Evolutionary conservation across 2,797 vertebrate genomes (phyloP).

Genomic region (Centropyge bicolor): DNA sequence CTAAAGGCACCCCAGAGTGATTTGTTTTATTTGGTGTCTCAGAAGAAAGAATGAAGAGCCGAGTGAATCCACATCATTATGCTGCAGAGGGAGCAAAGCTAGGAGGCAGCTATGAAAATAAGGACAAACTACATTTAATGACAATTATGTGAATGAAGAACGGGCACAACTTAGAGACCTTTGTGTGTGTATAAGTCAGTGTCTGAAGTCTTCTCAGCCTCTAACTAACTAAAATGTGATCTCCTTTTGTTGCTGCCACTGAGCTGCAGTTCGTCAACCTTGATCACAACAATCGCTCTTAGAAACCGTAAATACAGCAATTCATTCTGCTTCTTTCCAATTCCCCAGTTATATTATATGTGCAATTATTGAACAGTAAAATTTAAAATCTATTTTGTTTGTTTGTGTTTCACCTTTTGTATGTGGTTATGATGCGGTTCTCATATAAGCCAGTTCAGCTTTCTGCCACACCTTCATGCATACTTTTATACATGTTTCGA

Average conservation of each 20-base stretch:
- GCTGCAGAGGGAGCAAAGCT: slow-evolving; percentile 1
- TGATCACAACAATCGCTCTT: not conserved
- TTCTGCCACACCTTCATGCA: too few species aligned
- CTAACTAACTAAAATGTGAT: not conserved
- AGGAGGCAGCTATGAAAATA: not conserved
- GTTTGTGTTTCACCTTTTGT: too few species aligned
- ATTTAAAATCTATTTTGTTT: too few species aligned
- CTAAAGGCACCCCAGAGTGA: slow-evolving; percentile 28
- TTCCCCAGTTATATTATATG: too few species aligned
- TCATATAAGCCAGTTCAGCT: too few species aligned
- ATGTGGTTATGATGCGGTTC: too few species aligned
- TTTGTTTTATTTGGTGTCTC: slow-evolving; percentile 37
- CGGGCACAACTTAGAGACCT: not conserved
- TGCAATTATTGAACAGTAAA: too few species aligned
- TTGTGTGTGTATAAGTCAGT: not conserved
- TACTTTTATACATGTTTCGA: too few species aligned
- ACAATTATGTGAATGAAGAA: slow-evolving; percentile 1
- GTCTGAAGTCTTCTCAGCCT: not conserved
- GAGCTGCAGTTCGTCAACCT: not conserved
- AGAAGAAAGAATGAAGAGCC: slow-evolving; percentile 17
- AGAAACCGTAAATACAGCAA: too few species aligned
- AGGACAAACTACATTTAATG: not conserved
- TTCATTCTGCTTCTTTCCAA: too few species aligned
- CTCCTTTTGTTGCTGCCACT: not conserved
- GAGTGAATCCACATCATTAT: slow-evolving; percentile 33